Conservation (phyloP, 64 coral and sea anemone species). For the Montipora efflorescens region DNA sequence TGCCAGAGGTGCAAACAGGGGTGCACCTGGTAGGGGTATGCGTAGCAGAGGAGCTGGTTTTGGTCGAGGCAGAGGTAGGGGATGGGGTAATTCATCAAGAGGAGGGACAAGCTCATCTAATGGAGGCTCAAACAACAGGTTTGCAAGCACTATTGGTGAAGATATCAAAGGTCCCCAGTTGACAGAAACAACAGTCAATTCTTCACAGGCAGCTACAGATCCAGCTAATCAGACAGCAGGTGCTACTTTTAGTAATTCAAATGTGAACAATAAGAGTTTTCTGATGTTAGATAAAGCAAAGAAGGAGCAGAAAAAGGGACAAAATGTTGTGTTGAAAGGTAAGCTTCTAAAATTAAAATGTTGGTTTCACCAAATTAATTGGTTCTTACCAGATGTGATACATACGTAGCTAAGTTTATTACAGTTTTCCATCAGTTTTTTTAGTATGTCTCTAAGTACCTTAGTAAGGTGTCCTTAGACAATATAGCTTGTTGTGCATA, state of each 20-base stretch:
- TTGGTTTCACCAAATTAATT: neutral
- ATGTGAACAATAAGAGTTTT: neutral
- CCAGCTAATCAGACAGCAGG: neutral
- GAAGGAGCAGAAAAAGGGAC: neutral
- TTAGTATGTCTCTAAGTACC: no score
- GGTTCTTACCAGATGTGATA: no score
- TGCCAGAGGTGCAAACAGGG: neutral
- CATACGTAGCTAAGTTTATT: no score
- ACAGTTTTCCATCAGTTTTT: no score
- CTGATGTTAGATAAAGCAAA: neutral
- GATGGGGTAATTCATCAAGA: neutral
- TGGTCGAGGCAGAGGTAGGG: neutral
- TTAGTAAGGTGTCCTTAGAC: no score
- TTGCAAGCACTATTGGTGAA: neutral
- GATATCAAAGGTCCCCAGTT: neutral
- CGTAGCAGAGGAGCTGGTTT: neutral
- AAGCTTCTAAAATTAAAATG: neutral
- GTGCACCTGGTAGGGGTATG: neutral
- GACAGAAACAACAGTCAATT: neutral
- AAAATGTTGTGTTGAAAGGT: slow-evolving; percentile 19
- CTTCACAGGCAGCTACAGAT: neutral
- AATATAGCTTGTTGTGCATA: no score
- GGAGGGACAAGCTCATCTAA: neutral
- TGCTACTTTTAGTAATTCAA: neutral
- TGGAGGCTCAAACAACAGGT: neutral